A percentile compares a stretch with the other conserved stretches of the same genome.
phyloP scores from a whole-genome alignment of 2,888 invertebrate genomes.

The Scaptomyza caliginosa region DNA sequence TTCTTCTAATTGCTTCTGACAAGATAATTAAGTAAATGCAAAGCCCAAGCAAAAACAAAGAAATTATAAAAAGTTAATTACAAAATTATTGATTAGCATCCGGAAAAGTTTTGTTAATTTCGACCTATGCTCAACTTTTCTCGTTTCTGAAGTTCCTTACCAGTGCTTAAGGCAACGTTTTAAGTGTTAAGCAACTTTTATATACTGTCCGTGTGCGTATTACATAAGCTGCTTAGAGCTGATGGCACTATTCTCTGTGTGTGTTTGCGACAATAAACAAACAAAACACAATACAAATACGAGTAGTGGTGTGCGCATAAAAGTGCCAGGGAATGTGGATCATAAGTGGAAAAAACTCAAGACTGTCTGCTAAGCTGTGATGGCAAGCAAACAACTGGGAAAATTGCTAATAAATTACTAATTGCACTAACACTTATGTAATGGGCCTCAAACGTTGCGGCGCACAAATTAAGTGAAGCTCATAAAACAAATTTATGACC shows the following conservation, averaged over 20 bases:
- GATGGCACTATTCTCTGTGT: not conserved
- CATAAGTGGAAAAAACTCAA: conserved; percentile 14
- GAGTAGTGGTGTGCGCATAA: conserved; percentile 26
- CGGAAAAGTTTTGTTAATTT: not conserved
- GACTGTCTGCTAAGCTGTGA: conserved; percentile 13
- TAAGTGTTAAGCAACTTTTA: not conserved
- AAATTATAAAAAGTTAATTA: conserved; percentile 24
- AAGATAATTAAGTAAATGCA: conserved; percentile 14
- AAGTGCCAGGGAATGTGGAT: not conserved
- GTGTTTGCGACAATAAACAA: conserved; percentile 24
- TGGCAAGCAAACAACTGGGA: conserved; percentile 35
- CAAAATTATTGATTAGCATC: conserved; percentile 7
- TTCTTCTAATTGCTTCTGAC: not conserved
- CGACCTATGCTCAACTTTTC: not conserved
- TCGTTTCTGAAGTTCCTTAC: not conserved
- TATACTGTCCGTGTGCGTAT: conserved; percentile 6
- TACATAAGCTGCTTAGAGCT: conserved; percentile 27
- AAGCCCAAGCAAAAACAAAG: not conserved
- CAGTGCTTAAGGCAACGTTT: not conserved
- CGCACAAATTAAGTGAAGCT: conserved; percentile 49
- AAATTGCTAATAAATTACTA: conserved; percentile 63
- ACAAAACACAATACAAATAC: conserved; percentile 14
- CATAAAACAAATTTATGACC: conserved; percentile 59
- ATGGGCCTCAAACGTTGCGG: conserved; percentile 39
- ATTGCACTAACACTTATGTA: conserved; percentile 68